Percentiles rank a stretch among this genome's conserved stretches.
These are phyloP conservation scores for Colostygia pectinataria DNA, from an alignment of 2,888 invertebrate species.

Conservation along the genomic window DNA sequence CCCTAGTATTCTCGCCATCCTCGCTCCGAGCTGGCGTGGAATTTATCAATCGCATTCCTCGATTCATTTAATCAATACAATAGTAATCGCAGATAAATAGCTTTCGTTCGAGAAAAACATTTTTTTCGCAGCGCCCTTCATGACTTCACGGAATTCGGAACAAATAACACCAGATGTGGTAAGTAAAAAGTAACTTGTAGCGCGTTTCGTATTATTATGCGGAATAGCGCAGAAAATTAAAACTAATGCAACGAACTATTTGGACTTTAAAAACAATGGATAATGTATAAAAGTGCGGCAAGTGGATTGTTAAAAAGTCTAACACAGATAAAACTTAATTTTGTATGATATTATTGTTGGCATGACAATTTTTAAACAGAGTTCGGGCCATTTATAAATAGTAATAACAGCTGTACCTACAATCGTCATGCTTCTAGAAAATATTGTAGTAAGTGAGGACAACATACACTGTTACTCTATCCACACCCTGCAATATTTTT, in stretches of 20 bases:
- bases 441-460: background rate
- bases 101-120: slow-evolving; percentile 61
- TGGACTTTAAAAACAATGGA: too few species aligned
- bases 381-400: too few species aligned
- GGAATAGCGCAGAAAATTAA: background rate
- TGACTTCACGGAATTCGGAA: slow-evolving; percentile 39
- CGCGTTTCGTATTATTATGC: background rate
- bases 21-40: slow-evolving; percentile 28
- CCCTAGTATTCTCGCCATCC: slow-evolving; percentile 29
- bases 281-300: too few species aligned
- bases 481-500: slow-evolving; percentile 7
- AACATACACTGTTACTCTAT: background rate
- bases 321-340: too few species aligned
- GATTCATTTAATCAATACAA: slow-evolving; percentile 60
- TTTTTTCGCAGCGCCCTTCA: slow-evolving; percentile 60
- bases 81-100: slow-evolving; percentile 67
- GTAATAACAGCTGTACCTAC: too few species aligned
- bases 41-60: slow-evolving; percentile 40
- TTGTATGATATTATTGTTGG: too few species aligned
- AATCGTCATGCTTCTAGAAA: too few species aligned
- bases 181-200: background rate
- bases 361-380: too few species aligned
- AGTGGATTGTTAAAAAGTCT: too few species aligned
- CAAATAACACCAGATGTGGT: slow-evolving; percentile 9
- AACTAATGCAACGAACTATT: too few species aligned